These are phyloP conservation scores for Seira ritae DNA, from an alignment of 2,888 invertebrate genomes.

Conservation along the genomic window DNA sequence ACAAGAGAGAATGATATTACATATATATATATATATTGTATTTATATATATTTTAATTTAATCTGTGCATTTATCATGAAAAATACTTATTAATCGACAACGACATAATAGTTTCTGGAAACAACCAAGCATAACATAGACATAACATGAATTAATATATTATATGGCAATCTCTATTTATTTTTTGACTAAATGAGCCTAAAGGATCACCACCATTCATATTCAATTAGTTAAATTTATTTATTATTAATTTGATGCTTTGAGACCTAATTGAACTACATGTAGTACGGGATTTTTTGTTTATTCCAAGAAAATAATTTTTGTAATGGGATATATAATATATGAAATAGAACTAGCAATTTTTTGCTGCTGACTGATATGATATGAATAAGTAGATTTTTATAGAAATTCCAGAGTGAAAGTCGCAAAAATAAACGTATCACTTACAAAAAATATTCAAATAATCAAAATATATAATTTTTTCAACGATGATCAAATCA, in stretches of 20 bases:
- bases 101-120: neutral
- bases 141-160: too few relatives aligned
- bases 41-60: too few relatives aligned
- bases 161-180: too few relatives aligned
- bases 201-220: too few relatives aligned
- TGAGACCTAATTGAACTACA: too few relatives aligned
- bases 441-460: conserved; percentile 6
- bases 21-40: neutral
- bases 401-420: neutral
- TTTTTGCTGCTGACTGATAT: neutral
- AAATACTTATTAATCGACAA: conserved; percentile 2
- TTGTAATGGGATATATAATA: neutral
- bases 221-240: too few relatives aligned
- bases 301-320: neutral
- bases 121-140: too few relatives aligned
- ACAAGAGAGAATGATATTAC: conserved; percentile 3
- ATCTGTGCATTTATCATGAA: too few relatives aligned
- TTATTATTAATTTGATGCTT: too few relatives aligned
- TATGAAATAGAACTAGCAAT: neutral
- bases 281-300: neutral
- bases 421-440: neutral
- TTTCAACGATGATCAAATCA: neutral
- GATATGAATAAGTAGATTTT: neutral
- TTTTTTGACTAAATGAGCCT: too few relatives aligned
- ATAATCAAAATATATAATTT: conserved; percentile 2